Evolutionary conservation across 2,113 vertebrate species (phyloP), one percentile per base, ranked within the genome.

Genomic region (Phalacrocorax aristotelis): DNA sequence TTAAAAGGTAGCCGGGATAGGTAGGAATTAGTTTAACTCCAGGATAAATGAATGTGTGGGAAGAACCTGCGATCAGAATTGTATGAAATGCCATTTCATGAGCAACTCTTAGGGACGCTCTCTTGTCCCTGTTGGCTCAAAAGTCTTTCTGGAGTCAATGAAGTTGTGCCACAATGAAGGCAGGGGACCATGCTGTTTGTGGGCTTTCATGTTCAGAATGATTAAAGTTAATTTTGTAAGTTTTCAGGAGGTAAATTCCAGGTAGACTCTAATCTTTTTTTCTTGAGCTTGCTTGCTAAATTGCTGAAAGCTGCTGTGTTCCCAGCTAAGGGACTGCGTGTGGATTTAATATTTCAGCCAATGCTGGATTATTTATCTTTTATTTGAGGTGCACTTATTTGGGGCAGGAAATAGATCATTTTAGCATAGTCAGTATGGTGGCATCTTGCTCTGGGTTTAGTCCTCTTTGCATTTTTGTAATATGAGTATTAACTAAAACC

Each of bases 341-440:
- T 65, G 74, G 58, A 66, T 91, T 87, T 88, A 83, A 66, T 85
- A 70, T 76, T 91, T 94, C 75, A 96, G 66, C 74, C 75, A 66
- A 10, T 40, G 48, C 76, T 90, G 75, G 60, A 18, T 85, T 91
- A 74, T 79, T 93, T 16, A 6, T 88, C 71, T 80, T 90, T 93
- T 75, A 64, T 78, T 77, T 57, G 70, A 74, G 84, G 75, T 78
- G 30, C 51, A 23, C 4, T 15, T 51, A 57, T 89, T 90, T 88
- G 62, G 71, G 87, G 71, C 23, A 91, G 75, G 51, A 80, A 74
- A 20, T 27, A 17, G 70, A 75, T 52, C 11, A 46, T 89, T 89
- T 76, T 60, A 72, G 25, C n/a, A 12, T 0, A 74, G 66, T 60
- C 4, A 7, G 15, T 58, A 30, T 51, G 52, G 65, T 86, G 70